A percentile compares a stretch with the other conserved stretches of the same genome.
These are phyloP conservation scores for Lysandra coridon DNA, from an alignment of 2,888 invertebrate genomes.

Conservation along the genomic window DNA sequence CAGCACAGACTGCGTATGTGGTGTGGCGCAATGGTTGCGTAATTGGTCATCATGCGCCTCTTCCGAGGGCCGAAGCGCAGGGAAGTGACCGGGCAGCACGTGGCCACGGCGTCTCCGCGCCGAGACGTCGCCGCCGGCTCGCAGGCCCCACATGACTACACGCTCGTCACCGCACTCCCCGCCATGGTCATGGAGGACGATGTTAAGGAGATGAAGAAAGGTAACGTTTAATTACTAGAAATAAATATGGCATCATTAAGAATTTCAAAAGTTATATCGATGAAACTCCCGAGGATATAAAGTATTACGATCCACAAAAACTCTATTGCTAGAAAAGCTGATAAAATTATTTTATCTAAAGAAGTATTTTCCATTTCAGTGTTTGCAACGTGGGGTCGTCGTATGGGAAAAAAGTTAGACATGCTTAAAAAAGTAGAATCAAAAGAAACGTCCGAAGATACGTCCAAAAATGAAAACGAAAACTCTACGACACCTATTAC, in stretches of 20 bases:
- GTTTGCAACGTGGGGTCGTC: slow-evolving; percentile 87
- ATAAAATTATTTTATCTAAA: not conserved
- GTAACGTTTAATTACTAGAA: slow-evolving; percentile 47
- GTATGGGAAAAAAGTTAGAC: slow-evolving; percentile 89
- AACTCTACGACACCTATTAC: slow-evolving; percentile 59
- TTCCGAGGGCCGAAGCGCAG: slow-evolving; percentile 84
- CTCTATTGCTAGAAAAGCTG: not conserved
- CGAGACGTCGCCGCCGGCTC: slow-evolving; percentile 61
- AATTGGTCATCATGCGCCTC: slow-evolving; percentile 82
- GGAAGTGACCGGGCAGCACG: slow-evolving; percentile 81
- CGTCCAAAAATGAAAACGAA: slow-evolving; percentile 56
- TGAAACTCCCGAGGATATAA: too few relatives aligned
- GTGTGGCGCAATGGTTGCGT: slow-evolving; percentile 73
- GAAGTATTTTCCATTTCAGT: slow-evolving; percentile 65
- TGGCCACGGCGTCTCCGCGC: slow-evolving; percentile 70
- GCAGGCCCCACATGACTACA: slow-evolving; percentile 80
- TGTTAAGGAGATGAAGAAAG: slow-evolving; percentile 81
- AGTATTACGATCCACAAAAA: not conserved
- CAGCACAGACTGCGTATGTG: slow-evolving; percentile 51
- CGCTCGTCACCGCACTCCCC: slow-evolving; percentile 88
- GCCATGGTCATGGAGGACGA: slow-evolving; percentile 88
- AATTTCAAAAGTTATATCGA: too few relatives aligned
- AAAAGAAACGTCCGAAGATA: slow-evolving; percentile 75
- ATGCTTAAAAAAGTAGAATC: slow-evolving; percentile 84
- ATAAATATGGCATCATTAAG: too few relatives aligned